Conservation (phyloP, 37 sponge, comb jelly and placozoan species). For the Chondrilla cf. caribensis region DNA sequence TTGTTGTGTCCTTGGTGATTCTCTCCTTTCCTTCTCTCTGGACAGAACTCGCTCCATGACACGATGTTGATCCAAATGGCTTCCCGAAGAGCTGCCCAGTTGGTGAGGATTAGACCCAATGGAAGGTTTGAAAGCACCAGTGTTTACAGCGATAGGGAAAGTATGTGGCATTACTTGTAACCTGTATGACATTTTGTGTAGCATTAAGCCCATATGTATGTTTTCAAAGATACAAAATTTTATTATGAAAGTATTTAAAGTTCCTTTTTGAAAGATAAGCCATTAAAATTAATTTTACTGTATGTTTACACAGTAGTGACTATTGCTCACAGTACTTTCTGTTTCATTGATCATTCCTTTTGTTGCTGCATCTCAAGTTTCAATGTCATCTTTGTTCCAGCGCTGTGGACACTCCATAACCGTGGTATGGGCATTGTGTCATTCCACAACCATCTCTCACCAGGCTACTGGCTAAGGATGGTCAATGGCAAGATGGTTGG, state of each 20-base stretch:
- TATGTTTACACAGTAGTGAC: not conserved
- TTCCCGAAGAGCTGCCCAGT: not conserved
- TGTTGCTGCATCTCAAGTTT: too few relatives aligned
- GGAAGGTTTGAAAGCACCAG: not conserved
- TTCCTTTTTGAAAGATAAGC: not conserved
- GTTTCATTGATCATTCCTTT: too few relatives aligned
- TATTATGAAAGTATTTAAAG: not conserved
- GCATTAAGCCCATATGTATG: not conserved
- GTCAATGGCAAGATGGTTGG: conserved; percentile 1
- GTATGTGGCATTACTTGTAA: too few relatives aligned
- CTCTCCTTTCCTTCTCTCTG: too few relatives aligned
- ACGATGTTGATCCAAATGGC: conserved; percentile 6
- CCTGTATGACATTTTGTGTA: too few relatives aligned
- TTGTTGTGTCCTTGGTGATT: too few relatives aligned
- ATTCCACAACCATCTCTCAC: conserved; percentile 30
- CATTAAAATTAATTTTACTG: not conserved
- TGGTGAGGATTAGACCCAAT: not conserved
- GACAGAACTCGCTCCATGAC: conserved; percentile 1
- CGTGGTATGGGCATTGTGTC: conserved; percentile 79
- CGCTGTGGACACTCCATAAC: conserved; percentile 29
- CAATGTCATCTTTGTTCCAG: not conserved
- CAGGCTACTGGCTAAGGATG: conserved; percentile 46
- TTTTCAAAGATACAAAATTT: not conserved
- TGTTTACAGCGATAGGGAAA: not conserved
- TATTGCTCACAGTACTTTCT: not conserved